A percentile compares a stretch with the other conserved stretches of the same genome.
Evolutionary conservation across 1,140 invertebrate species (phyloP).

Genomic region (Megathymus violae): DNA sequence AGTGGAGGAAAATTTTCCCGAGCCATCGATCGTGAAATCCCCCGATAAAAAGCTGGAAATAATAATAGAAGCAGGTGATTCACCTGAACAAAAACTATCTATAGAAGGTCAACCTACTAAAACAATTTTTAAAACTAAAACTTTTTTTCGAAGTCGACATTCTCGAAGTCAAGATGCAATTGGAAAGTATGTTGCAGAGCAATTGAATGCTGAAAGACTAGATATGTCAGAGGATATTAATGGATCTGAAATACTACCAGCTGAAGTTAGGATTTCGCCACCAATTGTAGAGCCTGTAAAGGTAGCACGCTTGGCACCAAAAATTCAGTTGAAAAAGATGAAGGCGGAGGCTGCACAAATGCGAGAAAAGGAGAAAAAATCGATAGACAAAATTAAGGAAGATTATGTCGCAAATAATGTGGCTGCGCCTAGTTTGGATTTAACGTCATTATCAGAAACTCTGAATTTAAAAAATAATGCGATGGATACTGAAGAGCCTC

Average conservation of each 20-base stretch:
- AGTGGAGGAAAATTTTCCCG: constrained; percentile 82
- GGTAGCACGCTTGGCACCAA: constrained; percentile 74
- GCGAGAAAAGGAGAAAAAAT: constrained; percentile 61
- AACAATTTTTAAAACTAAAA: constrained; percentile 82
- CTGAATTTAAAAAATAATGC: not conserved
- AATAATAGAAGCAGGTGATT: constrained; percentile 48
- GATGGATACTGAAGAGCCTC: not conserved
- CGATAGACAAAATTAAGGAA: constrained; percentile 45
- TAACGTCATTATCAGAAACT: constrained; percentile 3
- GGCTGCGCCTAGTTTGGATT: not conserved
- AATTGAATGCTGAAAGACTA: constrained; percentile 74
- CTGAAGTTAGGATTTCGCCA: constrained; percentile 66
- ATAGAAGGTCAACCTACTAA: constrained; percentile 67
- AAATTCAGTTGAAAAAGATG: constrained; percentile 82
- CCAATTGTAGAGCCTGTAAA: constrained; percentile 66
- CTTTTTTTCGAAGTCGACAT: constrained; percentile 83
- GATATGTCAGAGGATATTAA: constrained; percentile 70
- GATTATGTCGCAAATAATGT: constrained; percentile 19
- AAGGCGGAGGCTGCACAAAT: constrained; percentile 72
- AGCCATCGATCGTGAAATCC: constrained; percentile 74
- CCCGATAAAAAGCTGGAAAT: constrained; percentile 72
- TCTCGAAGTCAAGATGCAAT: constrained; percentile 83
- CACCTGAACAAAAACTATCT: constrained; percentile 51
- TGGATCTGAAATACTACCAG: constrained; percentile 59
- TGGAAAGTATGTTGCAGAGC: constrained; percentile 81